Evolutionary conservation across 1,140 invertebrate species (phyloP).

Genomic region (Metaphire vulgaris): DNA sequence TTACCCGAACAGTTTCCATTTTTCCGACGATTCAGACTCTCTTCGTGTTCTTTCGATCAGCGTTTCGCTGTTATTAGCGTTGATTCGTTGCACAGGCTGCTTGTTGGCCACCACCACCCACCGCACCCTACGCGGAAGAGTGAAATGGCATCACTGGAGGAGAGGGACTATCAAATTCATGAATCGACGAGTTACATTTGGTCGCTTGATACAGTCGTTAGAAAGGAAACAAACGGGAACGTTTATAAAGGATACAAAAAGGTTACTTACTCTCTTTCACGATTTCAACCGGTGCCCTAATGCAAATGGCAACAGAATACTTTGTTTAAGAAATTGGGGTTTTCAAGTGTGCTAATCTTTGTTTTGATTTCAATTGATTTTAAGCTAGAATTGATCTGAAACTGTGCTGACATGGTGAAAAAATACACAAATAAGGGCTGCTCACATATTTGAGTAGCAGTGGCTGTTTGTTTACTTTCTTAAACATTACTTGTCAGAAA

Average conservation of each 20-base stretch:
- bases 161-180: background rate
- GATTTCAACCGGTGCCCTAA: too few relatives aligned
- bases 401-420: too few relatives aligned
- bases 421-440: too few relatives aligned
- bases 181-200: background rate
- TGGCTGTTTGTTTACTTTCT: too few relatives aligned
- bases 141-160: background rate
- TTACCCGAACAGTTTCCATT: too few relatives aligned
- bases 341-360: background rate
- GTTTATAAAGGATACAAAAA: background rate
- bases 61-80: too few relatives aligned
- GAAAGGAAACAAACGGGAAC: background rate
- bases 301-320: background rate
- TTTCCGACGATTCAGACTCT: too few relatives aligned
- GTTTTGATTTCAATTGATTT: background rate
- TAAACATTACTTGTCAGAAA: background rate
- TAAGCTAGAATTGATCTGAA: background rate
- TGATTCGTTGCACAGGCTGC: too few relatives aligned
- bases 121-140: too few relatives aligned
- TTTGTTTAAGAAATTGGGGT: background rate
- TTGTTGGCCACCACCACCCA: too few relatives aligned
- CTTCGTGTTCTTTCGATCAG: too few relatives aligned
- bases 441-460: too few relatives aligned
- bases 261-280: background rate
- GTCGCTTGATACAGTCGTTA: background rate